A percentile compares a stretch with the other conserved stretches of the same genome.
Conservation (phyloP, 2,113 vertebrate genomes). For the Silurus asotus region DNA sequence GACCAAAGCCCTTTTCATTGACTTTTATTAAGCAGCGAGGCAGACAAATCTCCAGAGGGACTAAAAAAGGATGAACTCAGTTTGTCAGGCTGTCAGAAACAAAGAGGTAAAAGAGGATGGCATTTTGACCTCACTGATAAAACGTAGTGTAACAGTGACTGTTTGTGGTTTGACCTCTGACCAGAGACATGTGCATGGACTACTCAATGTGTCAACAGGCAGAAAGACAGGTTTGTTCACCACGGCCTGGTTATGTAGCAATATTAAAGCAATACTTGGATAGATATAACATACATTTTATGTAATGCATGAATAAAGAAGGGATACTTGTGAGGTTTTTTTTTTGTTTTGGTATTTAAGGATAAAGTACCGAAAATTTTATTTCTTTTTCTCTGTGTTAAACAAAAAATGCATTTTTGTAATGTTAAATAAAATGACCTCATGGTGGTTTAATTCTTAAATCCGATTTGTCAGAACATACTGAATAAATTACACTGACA, state of each 20-base stretch:
- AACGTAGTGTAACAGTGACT: not conserved
- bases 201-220: not conserved
- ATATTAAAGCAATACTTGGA: not conserved
- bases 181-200: not conserved
- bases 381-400: not conserved
- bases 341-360: not conserved
- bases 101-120: not conserved
- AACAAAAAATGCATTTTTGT: not conserved
- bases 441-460: not conserved
- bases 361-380: not conserved
- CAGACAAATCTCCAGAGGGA: not conserved
- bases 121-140: slow-evolving; percentile 5
- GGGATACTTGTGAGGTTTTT: not conserved
- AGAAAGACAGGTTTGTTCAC: not conserved
- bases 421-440: not conserved
- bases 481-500: too few species aligned
- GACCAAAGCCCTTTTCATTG: slow-evolving; percentile 5
- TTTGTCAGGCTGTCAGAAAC: slow-evolving; percentile 12
- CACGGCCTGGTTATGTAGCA: too few species aligned
- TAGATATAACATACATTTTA: not conserved
- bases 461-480: not conserved
- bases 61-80: slow-evolving; percentile 5
- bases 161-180: not conserved
- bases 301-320: not conserved
- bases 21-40: not conserved